Evolutionary conservation across 2,797 vertebrate genomes (phyloP).

Genomic region (Brachymystax lenok): DNA sequence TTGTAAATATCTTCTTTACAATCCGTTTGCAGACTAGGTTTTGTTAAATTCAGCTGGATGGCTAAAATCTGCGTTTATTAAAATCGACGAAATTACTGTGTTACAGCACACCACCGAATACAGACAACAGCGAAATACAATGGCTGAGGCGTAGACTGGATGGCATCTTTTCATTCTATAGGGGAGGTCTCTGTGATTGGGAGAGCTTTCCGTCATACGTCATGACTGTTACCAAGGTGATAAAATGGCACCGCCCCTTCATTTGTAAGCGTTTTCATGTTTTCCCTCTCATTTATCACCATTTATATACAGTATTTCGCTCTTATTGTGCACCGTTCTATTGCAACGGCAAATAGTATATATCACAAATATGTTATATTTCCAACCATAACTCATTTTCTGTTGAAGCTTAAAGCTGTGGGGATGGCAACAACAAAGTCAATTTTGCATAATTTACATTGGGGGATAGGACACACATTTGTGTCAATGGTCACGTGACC

Average conservation of each 20-base stretch:
- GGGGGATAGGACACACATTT: too few species aligned
- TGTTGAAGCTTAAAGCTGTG: too few species aligned
- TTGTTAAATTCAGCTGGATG: not conserved
- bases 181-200: conserved; percentile 6
- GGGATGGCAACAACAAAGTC: too few species aligned
- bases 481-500: too few species aligned
- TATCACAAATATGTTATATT: not conserved
- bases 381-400: not conserved
- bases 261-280: not conserved
- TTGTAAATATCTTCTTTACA: not conserved
- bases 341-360: not conserved
- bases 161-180: conserved; percentile 6
- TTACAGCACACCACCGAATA: not conserved
- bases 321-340: not conserved
- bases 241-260: conserved; percentile 24
- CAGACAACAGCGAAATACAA: conserved; percentile 14
- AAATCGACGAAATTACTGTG: not conserved
- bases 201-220: conserved; percentile 21
- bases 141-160: not conserved
- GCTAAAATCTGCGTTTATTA: not conserved
- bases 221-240: conserved; percentile 39
- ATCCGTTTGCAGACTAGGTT: not conserved
- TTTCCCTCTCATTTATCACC: not conserved
- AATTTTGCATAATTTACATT: too few species aligned
- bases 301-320: not conserved